Conservation (phyloP, 2,113 vertebrate genomes). For the Leptobrachium ailaonicum region DNA sequence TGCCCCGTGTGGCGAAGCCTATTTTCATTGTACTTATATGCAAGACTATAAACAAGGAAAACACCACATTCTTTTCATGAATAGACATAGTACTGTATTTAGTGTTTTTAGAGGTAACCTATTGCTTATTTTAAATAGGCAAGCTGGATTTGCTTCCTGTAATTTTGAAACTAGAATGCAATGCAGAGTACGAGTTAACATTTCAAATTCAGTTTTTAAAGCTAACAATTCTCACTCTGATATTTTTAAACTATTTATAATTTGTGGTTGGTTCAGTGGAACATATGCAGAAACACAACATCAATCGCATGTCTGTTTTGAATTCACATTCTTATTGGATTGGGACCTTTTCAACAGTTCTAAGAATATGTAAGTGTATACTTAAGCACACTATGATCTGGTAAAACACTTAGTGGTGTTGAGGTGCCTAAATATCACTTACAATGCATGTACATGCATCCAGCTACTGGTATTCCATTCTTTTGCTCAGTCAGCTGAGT, state of each 20-base stretch:
- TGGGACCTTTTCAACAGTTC: slow-evolving; percentile 37
- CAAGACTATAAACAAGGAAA: no score
- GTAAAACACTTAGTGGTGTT: slow-evolving; percentile 57
- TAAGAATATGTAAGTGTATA: slow-evolving; percentile 25
- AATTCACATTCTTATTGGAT: slow-evolving; percentile 13
- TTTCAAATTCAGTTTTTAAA: background rate
- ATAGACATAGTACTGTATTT: no score
- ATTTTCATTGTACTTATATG: no score
- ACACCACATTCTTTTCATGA: no score
- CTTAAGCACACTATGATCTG: slow-evolving; percentile 49
- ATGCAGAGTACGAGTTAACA: no score
- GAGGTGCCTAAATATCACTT: slow-evolving; percentile 57
- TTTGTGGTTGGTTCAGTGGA: slow-evolving; percentile 11
- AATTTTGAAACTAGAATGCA: no score
- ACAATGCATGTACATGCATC: slow-evolving; percentile 46
- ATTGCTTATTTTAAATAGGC: no score
- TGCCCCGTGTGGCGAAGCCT: no score
- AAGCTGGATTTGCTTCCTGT: no score
- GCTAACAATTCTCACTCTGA: background rate
- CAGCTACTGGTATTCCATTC: slow-evolving; percentile 54
- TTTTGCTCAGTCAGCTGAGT: slow-evolving; percentile 62
- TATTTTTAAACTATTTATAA: background rate
- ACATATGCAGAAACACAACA: slow-evolving; percentile 12
- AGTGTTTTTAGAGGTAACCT: no score
- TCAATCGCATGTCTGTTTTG: slow-evolving; percentile 10